Percentiles rank a stretch among this genome's conserved stretches.
Evolutionary conservation across 2,113 vertebrate species (phyloP).

Genomic region (Potamarius usumacintae): DNA sequence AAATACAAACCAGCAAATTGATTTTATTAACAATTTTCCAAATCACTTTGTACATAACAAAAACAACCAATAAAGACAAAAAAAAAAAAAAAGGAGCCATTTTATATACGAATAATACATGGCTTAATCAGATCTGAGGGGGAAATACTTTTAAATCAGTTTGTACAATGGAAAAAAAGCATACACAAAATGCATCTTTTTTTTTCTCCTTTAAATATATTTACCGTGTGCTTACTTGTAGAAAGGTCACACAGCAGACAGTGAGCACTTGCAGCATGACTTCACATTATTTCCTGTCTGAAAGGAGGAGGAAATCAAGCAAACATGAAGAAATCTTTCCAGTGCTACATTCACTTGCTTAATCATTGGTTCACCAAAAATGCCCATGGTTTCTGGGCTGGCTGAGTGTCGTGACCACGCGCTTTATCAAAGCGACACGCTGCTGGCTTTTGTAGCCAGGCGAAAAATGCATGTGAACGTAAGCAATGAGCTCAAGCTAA

Average conservation of each 20-base stretch:
- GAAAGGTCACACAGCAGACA: constrained; percentile 37
- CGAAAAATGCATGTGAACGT: background rate
- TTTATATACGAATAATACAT: constrained; percentile 42
- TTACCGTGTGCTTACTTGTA: background rate
- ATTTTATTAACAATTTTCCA: constrained; percentile 57
- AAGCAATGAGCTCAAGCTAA: background rate
- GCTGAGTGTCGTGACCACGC: background rate
- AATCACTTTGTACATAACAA: constrained; percentile 53
- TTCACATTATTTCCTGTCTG: constrained; percentile 31
- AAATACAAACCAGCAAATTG: constrained; percentile 55
- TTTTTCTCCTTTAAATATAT: background rate
- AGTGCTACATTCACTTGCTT: constrained; percentile 20
- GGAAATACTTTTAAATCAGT: constrained; percentile 29
- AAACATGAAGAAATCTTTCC: background rate
- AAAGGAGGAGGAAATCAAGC: background rate
- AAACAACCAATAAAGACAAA: constrained; percentile 36
- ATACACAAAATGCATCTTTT: constrained; percentile 32
- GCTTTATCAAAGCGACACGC: background rate
- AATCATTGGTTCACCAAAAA: background rate
- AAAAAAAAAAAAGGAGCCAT: constrained; percentile 11
- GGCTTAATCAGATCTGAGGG: constrained; percentile 27
- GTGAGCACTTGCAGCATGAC: constrained; percentile 17
- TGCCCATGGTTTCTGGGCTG: background rate
- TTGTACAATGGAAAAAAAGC: constrained; percentile 23
- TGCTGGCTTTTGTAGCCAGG: background rate